Evolutionary conservation across 2,888 invertebrate genomes (phyloP).

Genomic region (Anoplius nigerrimus): DNA sequence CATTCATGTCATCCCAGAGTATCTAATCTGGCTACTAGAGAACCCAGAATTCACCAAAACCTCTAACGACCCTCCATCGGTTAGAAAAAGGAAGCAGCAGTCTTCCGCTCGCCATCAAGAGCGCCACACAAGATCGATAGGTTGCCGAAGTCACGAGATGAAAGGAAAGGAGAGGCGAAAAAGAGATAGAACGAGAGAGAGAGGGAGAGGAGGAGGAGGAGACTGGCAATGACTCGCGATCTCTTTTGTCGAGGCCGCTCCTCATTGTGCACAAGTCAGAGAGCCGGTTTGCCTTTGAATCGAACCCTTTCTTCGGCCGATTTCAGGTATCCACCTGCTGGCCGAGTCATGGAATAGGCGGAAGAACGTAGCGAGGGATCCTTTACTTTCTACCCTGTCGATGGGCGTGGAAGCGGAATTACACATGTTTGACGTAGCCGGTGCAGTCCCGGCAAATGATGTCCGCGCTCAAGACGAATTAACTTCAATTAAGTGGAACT

Average conservation of each 20-base stretch:
- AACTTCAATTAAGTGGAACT: constrained; percentile 52
- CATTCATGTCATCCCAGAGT: too few relatives aligned
- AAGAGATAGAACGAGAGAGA: constrained; percentile 16
- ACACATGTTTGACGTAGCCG: constrained; percentile 16
- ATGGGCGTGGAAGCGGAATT: constrained; percentile 2
- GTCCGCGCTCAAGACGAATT: constrained; percentile 43
- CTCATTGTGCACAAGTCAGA: constrained; percentile 15
- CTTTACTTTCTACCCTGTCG: constrained; percentile 37
- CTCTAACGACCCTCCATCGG: too few relatives aligned
- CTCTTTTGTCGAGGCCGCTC: constrained; percentile 41
- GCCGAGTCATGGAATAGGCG: constrained; percentile 10
- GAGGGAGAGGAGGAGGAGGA: constrained; percentile 33
- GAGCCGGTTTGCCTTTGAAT: constrained; percentile 35
- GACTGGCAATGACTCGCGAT: constrained; percentile 43
- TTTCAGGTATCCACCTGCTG: constrained; percentile 5
- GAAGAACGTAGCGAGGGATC: constrained; percentile 11
- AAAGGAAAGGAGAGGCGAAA: constrained; percentile 34
- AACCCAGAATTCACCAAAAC: too few relatives aligned
- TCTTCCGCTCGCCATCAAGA: too few relatives aligned
- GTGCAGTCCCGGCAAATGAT: constrained; percentile 47
- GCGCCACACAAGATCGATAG: too few relatives aligned
- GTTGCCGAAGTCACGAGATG: constrained; percentile 10
- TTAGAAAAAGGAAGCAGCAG: too few relatives aligned
- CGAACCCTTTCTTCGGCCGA: constrained; percentile 42
- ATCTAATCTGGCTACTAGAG: too few relatives aligned